Percentiles rank a stretch among this genome's conserved stretches.
phyloP scores from a whole-genome alignment of 1,140 invertebrate genomes.

The Cyclina sinensis region DNA sequence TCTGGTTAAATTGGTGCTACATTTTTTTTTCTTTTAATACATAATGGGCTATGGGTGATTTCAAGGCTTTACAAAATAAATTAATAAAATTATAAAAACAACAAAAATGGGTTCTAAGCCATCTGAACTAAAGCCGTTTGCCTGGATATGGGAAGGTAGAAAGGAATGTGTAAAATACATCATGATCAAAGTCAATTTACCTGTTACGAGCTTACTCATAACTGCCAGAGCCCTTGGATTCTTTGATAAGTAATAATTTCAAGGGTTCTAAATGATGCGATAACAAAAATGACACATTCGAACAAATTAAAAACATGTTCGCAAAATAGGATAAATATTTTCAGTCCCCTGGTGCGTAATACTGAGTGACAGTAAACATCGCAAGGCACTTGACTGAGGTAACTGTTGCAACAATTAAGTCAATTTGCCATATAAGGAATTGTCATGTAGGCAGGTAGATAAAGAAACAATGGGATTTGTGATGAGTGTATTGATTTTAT shows the following conservation, averaged over 20 bases:
- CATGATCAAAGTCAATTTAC: background rate
- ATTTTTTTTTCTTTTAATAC: no score
- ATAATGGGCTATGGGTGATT: no score
- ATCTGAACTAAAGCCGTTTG: no score
- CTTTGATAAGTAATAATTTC: constrained; percentile 34
- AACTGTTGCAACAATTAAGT: constrained; percentile 31
- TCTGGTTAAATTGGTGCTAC: no score
- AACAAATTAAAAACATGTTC: constrained; percentile 52
- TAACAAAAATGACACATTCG: background rate
- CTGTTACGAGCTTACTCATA: background rate
- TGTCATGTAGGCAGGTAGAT: background rate
- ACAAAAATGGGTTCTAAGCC: no score
- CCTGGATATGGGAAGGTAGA: background rate
- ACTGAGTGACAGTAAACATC: constrained; percentile 12
- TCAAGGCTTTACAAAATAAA: no score
- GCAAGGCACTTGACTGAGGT: constrained; percentile 9
- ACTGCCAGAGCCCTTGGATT: background rate
- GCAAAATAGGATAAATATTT: background rate
- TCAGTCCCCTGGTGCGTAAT: background rate
- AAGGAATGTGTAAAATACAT: background rate
- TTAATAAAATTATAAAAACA: no score
- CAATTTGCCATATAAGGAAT: constrained; percentile 25
- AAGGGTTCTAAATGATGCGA: background rate
- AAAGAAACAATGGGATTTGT: constrained; percentile 18
- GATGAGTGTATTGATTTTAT: background rate